Base-by-base conservation (phyloP, 2,113 vertebrate species). In the Parotia lawesii region DNA sequence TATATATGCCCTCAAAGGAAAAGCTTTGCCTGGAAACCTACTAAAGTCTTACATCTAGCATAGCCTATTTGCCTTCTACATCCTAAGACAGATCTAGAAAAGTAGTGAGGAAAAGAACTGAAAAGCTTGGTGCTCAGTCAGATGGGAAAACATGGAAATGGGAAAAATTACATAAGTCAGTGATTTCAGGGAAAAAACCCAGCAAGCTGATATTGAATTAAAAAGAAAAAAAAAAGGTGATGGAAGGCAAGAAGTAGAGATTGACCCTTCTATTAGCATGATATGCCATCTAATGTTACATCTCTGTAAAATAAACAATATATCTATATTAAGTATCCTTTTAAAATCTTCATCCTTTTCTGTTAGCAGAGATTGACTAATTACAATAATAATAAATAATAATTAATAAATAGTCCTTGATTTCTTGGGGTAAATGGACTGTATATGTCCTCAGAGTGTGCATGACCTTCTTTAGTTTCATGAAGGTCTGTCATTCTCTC, bases 151-250 rank as follows among this genome's bases (percentile, higher is more conserved):
- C 22, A 20, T 57, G 31, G 44, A 44, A 73, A 33, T 80, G 31
- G 19, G 15, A 73, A 16, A 8, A 51, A 23, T 37, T 29, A 50
- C 0, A 0, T 28, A 57, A 57, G 31, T 72, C 44, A 58, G 27
- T 58, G 37, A 51, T 51, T 73, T 65, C 33, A 51, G 23, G 44
- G 5, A 28, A 51, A 70, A 62, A 33, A 0, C 2, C 7, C 66
- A 58, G 6, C 37, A 57, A 58, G 4, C 19, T 58, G 4, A 3
- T 80, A 51, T 44, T 19, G 51, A 73, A 73, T 51, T 27, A 33
- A 73, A 73, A 44, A 37, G 15, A 28, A 72, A 60, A 60, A 60
- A 25, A 72, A 76, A 27, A 73, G 16, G 23, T 40, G 24, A 14
- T 31, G 22, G n/a, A 29, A 73, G 10, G 27, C 33, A 73, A 42